phyloP scores from a whole-genome alignment of 2,888 invertebrate species.

The Margaritifera margaritifera region DNA sequence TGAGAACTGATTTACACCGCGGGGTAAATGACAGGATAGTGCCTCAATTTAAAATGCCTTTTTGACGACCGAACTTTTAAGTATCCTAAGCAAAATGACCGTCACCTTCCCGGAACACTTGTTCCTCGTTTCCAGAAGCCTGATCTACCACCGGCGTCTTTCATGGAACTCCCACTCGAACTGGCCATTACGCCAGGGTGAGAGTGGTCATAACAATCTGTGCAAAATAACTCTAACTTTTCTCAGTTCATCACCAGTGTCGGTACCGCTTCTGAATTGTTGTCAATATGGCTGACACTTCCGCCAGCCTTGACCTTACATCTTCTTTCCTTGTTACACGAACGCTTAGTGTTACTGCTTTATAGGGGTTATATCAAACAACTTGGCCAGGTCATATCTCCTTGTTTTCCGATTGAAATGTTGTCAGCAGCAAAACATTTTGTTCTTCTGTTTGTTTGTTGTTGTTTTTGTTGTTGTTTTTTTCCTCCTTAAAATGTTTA shows the following conservation, averaged over 20 bases:
- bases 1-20: no score
- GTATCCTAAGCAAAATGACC: slow-evolving; percentile 4
- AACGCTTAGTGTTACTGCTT: no score
- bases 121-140: slow-evolving; percentile 62
- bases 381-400: no score
- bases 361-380: no score
- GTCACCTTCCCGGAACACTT: slow-evolving; percentile 62
- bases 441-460: no score
- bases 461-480: no score
- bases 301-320: slow-evolving; percentile 19
- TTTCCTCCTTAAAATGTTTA: no score
- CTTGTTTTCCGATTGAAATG: no score
- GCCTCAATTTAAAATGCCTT: no score
- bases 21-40: no score
- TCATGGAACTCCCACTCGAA: slow-evolving; percentile 41
- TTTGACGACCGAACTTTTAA: not conserved
- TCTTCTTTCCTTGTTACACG: not conserved
- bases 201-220: slow-evolving; percentile 6
- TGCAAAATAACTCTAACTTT: slow-evolving; percentile 1
- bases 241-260: not conserved
- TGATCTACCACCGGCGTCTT: slow-evolving; percentile 45
- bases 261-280: slow-evolving; percentile 34
- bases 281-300: slow-evolving; percentile 59
- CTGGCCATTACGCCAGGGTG: slow-evolving; percentile 7
- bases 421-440: no score